Percentiles rank a stretch among this genome's conserved stretches.
phyloP scores from a whole-genome alignment of 2,888 invertebrate genomes.

The Tetragonula carbonaria region DNA sequence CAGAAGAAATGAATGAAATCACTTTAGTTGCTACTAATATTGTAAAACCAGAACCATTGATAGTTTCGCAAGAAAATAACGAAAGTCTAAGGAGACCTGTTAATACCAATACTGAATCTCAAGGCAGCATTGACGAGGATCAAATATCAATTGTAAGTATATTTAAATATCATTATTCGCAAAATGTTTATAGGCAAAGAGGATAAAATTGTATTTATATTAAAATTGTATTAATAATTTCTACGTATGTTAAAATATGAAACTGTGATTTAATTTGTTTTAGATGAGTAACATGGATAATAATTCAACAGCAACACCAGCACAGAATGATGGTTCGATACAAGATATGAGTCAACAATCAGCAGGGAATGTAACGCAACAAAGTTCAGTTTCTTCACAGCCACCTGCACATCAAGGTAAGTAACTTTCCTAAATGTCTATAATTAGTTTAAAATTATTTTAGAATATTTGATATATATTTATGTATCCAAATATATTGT shows the following conservation, averaged over 20 bases:
- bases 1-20: slow-evolving; percentile 80
- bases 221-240: background rate
- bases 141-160: slow-evolving; percentile 80
- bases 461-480: slow-evolving; percentile 1
- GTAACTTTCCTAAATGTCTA: slow-evolving; percentile 47
- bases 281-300: slow-evolving; percentile 82
- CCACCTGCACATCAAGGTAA: slow-evolving; percentile 81
- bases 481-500: background rate
- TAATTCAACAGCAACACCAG: slow-evolving; percentile 78
- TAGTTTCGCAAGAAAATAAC: slow-evolving; percentile 75
- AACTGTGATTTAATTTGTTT: slow-evolving; percentile 13
- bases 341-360: slow-evolving; percentile 80
- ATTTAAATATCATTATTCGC: background rate
- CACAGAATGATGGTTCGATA: slow-evolving; percentile 79
- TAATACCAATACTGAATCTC: slow-evolving; percentile 79
- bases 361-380: slow-evolving; percentile 76
- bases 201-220: background rate
- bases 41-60: slow-evolving; percentile 80
- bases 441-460: slow-evolving; percentile 3
- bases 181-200: background rate
- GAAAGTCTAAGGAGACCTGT: slow-evolving; percentile 77
- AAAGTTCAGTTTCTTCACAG: slow-evolving; percentile 78
- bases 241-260: background rate
- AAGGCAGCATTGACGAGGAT: slow-evolving; percentile 81
- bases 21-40: slow-evolving; percentile 81